A percentile compares a stretch with the other conserved stretches of the same genome.
Evolutionary conservation across 2,888 invertebrate genomes (phyloP).

Genomic region (Choristoneura rosaceana): DNA sequence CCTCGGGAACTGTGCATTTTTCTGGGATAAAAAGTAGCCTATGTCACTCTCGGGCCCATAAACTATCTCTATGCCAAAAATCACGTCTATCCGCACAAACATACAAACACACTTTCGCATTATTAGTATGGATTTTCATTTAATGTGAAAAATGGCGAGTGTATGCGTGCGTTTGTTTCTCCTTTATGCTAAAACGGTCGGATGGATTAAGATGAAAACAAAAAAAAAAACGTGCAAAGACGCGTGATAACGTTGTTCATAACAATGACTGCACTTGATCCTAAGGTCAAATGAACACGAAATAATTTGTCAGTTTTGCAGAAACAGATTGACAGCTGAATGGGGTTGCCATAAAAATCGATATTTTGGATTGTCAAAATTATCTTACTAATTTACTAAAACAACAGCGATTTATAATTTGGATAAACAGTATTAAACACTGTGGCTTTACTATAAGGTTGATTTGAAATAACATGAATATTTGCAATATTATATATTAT

Average conservation of each 20-base stretch:
- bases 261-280: not conserved
- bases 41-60: too few relatives aligned
- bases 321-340: conserved; percentile 36
- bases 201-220: too few relatives aligned
- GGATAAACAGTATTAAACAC: not conserved
- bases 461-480: not conserved
- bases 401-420: not conserved
- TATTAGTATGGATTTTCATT: too few relatives aligned
- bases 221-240: not conserved
- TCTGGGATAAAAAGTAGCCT: too few relatives aligned
- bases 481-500: not conserved
- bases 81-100: too few relatives aligned
- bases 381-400: not conserved
- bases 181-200: too few relatives aligned
- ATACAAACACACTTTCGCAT: too few relatives aligned
- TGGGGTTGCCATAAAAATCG: conserved; percentile 11
- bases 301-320: conserved; percentile 2
- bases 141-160: too few relatives aligned
- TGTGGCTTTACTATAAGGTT: not conserved
- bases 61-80: too few relatives aligned
- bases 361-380: conserved; percentile 23
- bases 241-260: not conserved
- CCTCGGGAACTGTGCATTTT: too few relatives aligned
- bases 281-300: conserved; percentile 3
- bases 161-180: too few relatives aligned